These are phyloP conservation scores for Gorsachius goisagi DNA, from an alignment of 2,113 vertebrate genomes.

Conservation along the genomic window DNA sequence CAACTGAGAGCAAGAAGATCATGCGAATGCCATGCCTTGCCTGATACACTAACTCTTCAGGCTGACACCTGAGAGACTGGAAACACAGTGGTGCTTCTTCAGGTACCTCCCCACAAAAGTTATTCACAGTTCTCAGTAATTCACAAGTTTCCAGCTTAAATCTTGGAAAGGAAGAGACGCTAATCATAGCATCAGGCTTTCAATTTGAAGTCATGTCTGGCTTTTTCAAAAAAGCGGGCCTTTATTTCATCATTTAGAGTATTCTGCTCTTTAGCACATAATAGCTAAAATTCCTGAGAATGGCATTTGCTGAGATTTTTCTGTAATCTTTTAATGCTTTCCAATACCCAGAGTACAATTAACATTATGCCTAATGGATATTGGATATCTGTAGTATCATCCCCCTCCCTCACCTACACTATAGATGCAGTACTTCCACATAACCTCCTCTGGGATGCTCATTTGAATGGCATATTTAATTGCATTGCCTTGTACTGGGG, in stretches of 20 bases:
- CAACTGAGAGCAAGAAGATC: neutral
- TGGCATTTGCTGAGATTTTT: slow-evolving; percentile 39
- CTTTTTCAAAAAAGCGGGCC: neutral
- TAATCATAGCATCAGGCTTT: neutral
- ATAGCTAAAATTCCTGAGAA: slow-evolving; percentile 57
- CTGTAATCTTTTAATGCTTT: slow-evolving; percentile 52
- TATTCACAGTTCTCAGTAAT: neutral
- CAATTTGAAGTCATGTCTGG: slow-evolving; percentile 7
- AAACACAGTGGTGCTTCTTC: neutral
- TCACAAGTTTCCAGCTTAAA: neutral
- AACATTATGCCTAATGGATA: slow-evolving; percentile 58
- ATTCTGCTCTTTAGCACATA: neutral
- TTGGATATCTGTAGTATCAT: slow-evolving; percentile 1
- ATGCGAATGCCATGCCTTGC: neutral
- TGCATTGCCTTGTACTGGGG: slow-evolving; percentile 15
- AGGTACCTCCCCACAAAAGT: neutral
- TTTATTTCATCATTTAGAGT: slow-evolving; percentile 6
- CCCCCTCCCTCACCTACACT: slow-evolving; percentile 1
- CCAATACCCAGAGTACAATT: slow-evolving; percentile 51
- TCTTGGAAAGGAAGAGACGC: neutral
- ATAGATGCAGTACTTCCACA: slow-evolving; percentile 8
- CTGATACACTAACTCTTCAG: neutral
- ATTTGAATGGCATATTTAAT: slow-evolving; percentile 37
- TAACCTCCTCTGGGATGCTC: slow-evolving; percentile 29
- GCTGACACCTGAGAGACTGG: neutral